These are phyloP conservation scores for Anthrax anthrax DNA, from an alignment of 2,888 invertebrate species.

Conservation along the genomic window DNA sequence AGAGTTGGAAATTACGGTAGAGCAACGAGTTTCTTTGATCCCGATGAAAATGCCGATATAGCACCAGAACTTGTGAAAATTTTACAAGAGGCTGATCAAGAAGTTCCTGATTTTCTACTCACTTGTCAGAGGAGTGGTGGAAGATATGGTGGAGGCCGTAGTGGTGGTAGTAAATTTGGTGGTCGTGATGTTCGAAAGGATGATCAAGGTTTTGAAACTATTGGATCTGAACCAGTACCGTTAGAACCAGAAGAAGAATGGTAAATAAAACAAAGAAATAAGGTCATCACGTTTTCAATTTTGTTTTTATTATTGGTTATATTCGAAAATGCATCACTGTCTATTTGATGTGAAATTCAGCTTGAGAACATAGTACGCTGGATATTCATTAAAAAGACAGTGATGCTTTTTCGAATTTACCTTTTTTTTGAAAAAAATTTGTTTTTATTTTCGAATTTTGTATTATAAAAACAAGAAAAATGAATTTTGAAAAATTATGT, in stretches of 20 bases:
- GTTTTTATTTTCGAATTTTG: too few relatives aligned
- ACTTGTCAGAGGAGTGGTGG: conserved; percentile 37
- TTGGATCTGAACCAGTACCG: conserved; percentile 3
- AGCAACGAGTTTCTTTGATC: conserved; percentile 74
- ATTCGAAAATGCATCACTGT: too few relatives aligned
- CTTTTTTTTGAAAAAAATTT: too few relatives aligned
- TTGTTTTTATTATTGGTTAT: too few relatives aligned
- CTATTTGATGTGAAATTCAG: too few relatives aligned
- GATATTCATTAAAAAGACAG: too few relatives aligned
- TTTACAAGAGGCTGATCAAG: conserved; percentile 61
- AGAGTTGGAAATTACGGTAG: conserved; percentile 81
- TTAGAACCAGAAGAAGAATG: conserved; percentile 12
- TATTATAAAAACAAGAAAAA: too few relatives aligned
- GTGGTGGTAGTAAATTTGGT: conserved; percentile 42
- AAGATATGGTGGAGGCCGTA: conserved; percentile 33
- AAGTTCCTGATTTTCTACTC: conserved; percentile 61
- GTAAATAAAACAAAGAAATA: conserved; percentile 1
- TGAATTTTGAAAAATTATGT: too few relatives aligned
- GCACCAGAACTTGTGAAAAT: conserved; percentile 54
- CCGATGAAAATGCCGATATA: conserved; percentile 43
- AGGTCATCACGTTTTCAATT: too few relatives aligned
- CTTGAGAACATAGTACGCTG: too few relatives aligned
- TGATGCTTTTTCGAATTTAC: too few relatives aligned
- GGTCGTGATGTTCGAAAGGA: conserved; percentile 47
- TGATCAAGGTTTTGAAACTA: not conserved